Conservation (phyloP, 2,797 vertebrate genomes). For the Caiman crocodilus region DNA sequence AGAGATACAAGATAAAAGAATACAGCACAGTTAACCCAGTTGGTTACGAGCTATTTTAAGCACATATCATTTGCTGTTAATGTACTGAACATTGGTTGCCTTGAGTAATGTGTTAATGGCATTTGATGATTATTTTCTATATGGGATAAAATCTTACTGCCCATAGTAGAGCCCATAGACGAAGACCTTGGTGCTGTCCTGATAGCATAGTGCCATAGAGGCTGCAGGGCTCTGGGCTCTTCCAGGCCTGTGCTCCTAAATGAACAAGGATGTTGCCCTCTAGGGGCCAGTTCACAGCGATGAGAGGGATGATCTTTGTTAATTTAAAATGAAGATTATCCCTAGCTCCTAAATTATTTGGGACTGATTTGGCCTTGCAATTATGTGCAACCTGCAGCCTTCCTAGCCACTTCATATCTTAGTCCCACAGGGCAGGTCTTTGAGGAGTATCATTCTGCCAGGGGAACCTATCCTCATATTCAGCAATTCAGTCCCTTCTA, state of each 20-base stretch:
- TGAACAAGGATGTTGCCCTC: too few species aligned
- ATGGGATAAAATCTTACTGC: too few species aligned
- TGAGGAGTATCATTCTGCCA: background rate
- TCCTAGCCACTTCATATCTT: background rate
- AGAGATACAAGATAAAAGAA: background rate
- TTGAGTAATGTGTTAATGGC: background rate
- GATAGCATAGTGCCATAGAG: too few species aligned
- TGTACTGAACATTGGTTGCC: background rate
- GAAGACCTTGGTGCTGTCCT: too few species aligned
- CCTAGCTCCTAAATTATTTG: too few species aligned
- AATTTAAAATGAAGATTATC: too few species aligned
- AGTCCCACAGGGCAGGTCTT: fast-evolving
- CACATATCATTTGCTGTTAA: background rate
- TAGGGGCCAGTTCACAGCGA: too few species aligned
- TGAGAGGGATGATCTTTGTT: too few species aligned
- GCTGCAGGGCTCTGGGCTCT: too few species aligned
- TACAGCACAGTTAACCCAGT: background rate
- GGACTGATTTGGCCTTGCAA: background rate
- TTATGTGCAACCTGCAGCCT: background rate
- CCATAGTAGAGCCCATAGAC: too few species aligned
- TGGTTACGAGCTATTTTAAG: background rate
- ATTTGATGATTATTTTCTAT: too few species aligned
- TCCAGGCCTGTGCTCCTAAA: too few species aligned
- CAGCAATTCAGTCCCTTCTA: background rate
- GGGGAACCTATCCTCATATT: fast-evolving